Evolutionary conservation across 2,113 vertebrate species (phyloP), one percentile per base, ranked within the genome.

Genomic region (Andinoacara biseriatus): DNA sequence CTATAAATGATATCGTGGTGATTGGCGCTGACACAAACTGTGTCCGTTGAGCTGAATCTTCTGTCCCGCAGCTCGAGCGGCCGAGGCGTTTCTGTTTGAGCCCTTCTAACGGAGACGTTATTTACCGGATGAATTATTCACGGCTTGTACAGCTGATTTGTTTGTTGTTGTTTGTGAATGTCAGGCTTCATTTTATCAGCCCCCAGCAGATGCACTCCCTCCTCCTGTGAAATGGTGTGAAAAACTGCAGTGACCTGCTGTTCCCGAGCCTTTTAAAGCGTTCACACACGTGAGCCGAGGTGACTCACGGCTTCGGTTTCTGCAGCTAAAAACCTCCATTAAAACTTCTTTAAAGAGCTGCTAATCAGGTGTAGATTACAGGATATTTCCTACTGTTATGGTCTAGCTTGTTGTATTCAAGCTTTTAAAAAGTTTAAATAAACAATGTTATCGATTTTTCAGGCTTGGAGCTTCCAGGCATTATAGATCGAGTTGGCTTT

Each of bases 101-200:
- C n/a, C 14, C 3, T 13, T 49, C 24, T 52, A 1, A 31, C 26
- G 43, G 43, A 31, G 24, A 52, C 17, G 5, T 72, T 52, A 54
- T 33, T 72, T 72, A 38, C 17, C 33, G 52, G 54, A 46, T 67
- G 26, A 67, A 80, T 69, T 80, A 67, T 80, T 80, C 54, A 58
- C 35, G 18, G 59, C 43, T 74, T 54, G 26, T 72, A 54, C 67
- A 54, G 67, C 67, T 72, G 67, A 72, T 72, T 31, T 63, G 31
- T 56, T 63, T 76, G 72, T 69, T 78, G 74, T 58, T 83, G 62
- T 82, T 82, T 57, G 40, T 62, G 72, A 76, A 76, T 26, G 62
- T 31, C 81, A 54, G 81, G 61, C 54, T 52, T 77, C n/a, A 20
- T 59, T 83, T 72, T 60, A 72, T 72, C 82, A 54, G 40, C 24